Base-by-base conservation (phyloP, 2,113 vertebrate genomes). In the Trogon melanurus region DNA sequence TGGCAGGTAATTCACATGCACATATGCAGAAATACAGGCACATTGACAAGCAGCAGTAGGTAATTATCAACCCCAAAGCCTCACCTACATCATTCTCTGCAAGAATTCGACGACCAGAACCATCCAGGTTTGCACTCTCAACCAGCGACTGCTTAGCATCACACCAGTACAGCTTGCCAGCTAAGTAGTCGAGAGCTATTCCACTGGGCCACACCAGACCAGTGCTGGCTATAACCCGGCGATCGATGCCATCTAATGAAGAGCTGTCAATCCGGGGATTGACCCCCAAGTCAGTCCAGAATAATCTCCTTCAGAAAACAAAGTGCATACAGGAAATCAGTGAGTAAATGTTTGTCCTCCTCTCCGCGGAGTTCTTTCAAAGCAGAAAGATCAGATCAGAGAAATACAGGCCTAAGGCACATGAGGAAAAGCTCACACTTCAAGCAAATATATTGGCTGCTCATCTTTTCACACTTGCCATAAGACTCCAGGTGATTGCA, bases 41-140 rank as follows among this genome's bases (percentile, higher is more conserved):
- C 27, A 48, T 1, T 64, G 60, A 69, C 60, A 88, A 73, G 38
- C 30, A 65, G 53, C 44, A 91, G 47, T 32, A 96, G 88, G 88
- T 74, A 69, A 91, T 71, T 38, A 71, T 60, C 91, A 93, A 95
- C 58, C 62, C 93, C 96, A 96, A 98, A 98, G 97, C 97, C 99
- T 99, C 98, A 99, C 99, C 99, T 99, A 99, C 99, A 98, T 99
- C 98, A 72, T 99, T 99, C 98, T 98, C 98, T 93, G 95, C 95
- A 97, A 99, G 98, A 83, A 98, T 93, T 89, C n/a, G 98, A 44
- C 99, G 98, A 71, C 97, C 93, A 17, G 99, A 99, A 47, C 99
- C 99, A 73, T 99, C 99, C 97, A 99, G 97, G 51, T 97, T 96
- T 15, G 99, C 97, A 0, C 97, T 98, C 96, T 99, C 99, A 41